Evolutionary conservation across 2,797 vertebrate species (phyloP).

Genomic region (Octomys mimax): DNA sequence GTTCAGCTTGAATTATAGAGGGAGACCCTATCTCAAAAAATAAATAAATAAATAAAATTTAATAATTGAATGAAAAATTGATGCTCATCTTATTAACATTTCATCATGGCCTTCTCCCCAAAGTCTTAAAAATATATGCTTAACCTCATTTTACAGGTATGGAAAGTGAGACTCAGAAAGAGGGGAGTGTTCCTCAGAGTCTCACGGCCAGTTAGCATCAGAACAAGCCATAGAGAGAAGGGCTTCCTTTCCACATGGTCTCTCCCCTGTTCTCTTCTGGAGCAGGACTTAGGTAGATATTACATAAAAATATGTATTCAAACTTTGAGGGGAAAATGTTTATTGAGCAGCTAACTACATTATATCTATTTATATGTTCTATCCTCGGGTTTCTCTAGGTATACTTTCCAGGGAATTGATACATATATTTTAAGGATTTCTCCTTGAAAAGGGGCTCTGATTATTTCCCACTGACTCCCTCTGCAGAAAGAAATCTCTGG

Average conservation of each 20-base stretch:
- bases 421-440: slow-evolving; percentile 18
- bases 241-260: neutral
- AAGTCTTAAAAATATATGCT: neutral
- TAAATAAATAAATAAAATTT: neutral
- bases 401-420: neutral
- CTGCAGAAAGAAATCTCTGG: neutral
- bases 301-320: neutral
- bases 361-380: neutral
- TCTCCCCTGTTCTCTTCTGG: neutral
- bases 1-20: too few species aligned
- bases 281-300: neutral
- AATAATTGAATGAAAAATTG: slow-evolving; percentile 2
- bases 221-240: neutral
- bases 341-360: neutral
- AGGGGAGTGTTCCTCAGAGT: neutral
- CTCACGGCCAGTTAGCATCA: neutral
- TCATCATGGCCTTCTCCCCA: neutral
- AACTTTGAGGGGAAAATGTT: neutral
- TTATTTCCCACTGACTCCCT: neutral
- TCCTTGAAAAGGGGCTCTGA: neutral
- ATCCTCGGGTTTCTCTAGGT: neutral
- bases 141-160: slow-evolving; percentile 14
- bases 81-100: neutral
- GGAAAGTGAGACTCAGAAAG: neutral
- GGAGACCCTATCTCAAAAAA: too few species aligned